Percentiles rank a stretch among this genome's conserved stretches.
Evolutionary conservation across 2,113 vertebrate species (phyloP).

Genomic region (Grantiella picta): DNA sequence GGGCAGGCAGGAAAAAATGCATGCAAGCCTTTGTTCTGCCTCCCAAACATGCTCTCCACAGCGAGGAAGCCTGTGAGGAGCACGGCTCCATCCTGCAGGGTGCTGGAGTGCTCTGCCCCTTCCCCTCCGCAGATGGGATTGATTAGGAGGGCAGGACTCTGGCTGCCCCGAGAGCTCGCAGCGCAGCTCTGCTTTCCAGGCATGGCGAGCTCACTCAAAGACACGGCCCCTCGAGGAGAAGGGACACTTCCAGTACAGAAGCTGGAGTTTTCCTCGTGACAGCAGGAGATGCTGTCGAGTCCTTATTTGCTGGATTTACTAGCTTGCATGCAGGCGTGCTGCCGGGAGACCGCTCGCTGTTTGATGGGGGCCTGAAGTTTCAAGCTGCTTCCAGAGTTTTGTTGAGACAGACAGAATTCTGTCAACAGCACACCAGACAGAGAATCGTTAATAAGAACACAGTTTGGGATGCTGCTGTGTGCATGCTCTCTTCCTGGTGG

Average conservation of each 20-base stretch:
- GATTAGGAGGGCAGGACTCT: background rate
- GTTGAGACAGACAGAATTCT: slow-evolving; percentile 73
- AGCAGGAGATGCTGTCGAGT: slow-evolving; percentile 66
- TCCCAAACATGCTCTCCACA: background rate
- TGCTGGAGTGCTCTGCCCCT: background rate
- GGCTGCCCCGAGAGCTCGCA: background rate
- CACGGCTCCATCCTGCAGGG: background rate
- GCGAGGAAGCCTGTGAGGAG: background rate
- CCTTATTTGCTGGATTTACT: slow-evolving; percentile 64
- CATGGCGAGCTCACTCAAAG: background rate
- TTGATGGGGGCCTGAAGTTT: slow-evolving; percentile 67
- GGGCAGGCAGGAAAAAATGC: slow-evolving; percentile 19
- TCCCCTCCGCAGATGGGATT: background rate
- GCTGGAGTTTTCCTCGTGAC: slow-evolving; percentile 43
- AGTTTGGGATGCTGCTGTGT: slow-evolving; percentile 60
- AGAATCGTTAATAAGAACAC: slow-evolving; percentile 53
- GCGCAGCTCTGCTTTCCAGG: background rate
- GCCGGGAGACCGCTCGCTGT: slow-evolving; percentile 53
- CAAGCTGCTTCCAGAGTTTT: slow-evolving; percentile 73
- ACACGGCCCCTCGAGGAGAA: slow-evolving; percentile 13
- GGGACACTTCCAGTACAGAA: slow-evolving; percentile 54
- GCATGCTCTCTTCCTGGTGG: slow-evolving; percentile 60
- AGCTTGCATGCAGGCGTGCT: slow-evolving; percentile 47
- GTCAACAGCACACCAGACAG: slow-evolving; percentile 67
- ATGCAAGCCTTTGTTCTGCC: background rate